These are phyloP conservation scores for Centrocercus urophasianus DNA, from an alignment of 2,113 vertebrate species.

Conservation along the genomic window DNA sequence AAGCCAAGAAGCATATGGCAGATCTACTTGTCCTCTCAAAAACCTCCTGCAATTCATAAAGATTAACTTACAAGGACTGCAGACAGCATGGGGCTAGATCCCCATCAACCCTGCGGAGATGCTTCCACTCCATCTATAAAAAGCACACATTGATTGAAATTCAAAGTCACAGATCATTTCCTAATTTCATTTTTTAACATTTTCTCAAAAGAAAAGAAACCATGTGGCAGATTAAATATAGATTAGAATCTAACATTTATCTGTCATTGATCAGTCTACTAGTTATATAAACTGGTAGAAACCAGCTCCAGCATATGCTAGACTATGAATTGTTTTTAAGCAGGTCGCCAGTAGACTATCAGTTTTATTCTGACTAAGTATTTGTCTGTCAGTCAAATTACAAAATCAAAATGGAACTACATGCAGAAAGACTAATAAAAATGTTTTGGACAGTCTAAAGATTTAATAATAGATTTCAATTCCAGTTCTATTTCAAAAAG, in stretches of 20 bases:
- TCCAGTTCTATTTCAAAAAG: neutral
- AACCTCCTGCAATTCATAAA: neutral
- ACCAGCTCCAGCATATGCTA: neutral
- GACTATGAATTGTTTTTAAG: neutral
- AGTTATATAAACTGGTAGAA: neutral
- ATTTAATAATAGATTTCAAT: neutral
- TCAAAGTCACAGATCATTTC: neutral
- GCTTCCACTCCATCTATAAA: neutral
- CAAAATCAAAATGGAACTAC: neutral
- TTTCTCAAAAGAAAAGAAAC: neutral
- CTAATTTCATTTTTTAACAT: neutral
- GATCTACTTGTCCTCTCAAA: neutral
- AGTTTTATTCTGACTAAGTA: neutral
- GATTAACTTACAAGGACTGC: neutral
- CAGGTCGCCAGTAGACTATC: accelerated
- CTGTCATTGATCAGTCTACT: no score
- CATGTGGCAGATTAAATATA: neutral
- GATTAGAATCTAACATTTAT: neutral
- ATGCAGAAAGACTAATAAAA: neutral
- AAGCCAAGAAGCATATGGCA: neutral
- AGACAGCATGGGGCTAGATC: neutral
- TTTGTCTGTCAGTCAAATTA: neutral
- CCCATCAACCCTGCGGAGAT: accelerated
- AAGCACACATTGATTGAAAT: neutral
- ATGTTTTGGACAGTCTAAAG: neutral